These are phyloP conservation scores for Pachyramphus minor DNA, from an alignment of 2,113 vertebrate genomes.

Conservation along the genomic window DNA sequence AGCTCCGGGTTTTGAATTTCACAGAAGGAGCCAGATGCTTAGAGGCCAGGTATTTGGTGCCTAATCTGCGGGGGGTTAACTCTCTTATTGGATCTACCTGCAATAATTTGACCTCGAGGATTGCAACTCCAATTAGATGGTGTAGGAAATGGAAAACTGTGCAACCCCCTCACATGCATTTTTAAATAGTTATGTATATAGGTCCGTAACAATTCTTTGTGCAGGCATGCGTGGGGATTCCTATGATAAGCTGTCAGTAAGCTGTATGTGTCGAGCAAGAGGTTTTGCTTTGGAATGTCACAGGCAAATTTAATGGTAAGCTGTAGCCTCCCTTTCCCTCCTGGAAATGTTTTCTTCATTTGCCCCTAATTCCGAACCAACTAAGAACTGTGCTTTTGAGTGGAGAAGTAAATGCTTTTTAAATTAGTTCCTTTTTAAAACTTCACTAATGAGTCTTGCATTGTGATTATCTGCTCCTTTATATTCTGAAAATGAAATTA, in stretches of 20 bases:
- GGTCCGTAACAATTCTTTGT: neutral
- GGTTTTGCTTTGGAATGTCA: neutral
- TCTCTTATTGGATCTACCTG: constrained; percentile 24
- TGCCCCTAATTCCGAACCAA: accelerated
- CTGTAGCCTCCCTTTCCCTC: neutral
- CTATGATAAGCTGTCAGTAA: neutral
- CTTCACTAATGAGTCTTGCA: neutral
- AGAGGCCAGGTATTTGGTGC: constrained; percentile 2
- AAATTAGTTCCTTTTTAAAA: constrained; percentile 11
- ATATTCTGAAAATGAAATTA: constrained; percentile 43
- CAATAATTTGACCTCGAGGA: constrained; percentile 8
- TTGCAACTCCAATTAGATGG: neutral
- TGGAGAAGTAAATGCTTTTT: neutral
- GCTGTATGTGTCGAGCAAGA: neutral
- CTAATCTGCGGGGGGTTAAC: neutral
- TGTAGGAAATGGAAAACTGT: neutral
- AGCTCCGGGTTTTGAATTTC: constrained; percentile 40
- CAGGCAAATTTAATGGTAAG: neutral
- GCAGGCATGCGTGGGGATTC: neutral
- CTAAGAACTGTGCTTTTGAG: neutral
- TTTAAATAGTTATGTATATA: neutral
- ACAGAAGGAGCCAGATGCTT: constrained; percentile 45
- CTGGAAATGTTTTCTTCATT: neutral
- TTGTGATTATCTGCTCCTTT: constrained; percentile 36
- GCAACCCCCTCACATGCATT: accelerated